Evolutionary conservation across 1,140 invertebrate species (phyloP), one percentile per base, ranked within the genome.

Genomic region (Oryzaephilus surinamensis): DNA sequence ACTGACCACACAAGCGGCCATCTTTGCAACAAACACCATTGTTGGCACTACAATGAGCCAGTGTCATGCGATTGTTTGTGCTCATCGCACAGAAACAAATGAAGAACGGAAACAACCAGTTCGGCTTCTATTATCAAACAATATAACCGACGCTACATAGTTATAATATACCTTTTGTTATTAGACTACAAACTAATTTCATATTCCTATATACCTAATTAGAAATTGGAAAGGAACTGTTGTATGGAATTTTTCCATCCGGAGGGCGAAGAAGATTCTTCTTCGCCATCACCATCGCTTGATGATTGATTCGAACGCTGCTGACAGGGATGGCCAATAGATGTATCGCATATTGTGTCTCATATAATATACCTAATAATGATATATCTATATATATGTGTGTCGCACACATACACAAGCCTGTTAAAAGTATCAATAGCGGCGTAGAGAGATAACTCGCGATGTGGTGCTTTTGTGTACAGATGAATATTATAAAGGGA

Each of bases 401-500:
- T 28, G 33, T 20, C 38, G 41, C 18, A 23, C n/a, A 30, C 6
- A 12, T 18, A 19, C 19, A 41, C 38, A 45, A 41, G 43, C 48
- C 47, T 51, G 52, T 53, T 57, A 54, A 54, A 55, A 55, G 54
- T 57, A 59, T 59, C 57, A 57, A 59, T 59, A 55, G 57, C 57
- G 52, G n/a, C n/a, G n/a, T n/a, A 46, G 52, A 42, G 46, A 59
- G 57, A 59, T 59, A 59, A 57, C 55, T 59, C 57, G 55, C 55
- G 57, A 55, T 57, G 55, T 57, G 57, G 51, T 52, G 55, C 57
- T 54, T 53, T 58, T 60, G 57, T 60, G 55, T 42, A 51, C 52
- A 57, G 56, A 60, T 60, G 57, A 60, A 60, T 60, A 60, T 58
- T 60, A 60, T 60, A 60, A 60, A 60, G 57, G 57, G 57, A 60